phyloP scores from a whole-genome alignment of 2,797 vertebrate species.

The Sarcoramphus papa region DNA sequence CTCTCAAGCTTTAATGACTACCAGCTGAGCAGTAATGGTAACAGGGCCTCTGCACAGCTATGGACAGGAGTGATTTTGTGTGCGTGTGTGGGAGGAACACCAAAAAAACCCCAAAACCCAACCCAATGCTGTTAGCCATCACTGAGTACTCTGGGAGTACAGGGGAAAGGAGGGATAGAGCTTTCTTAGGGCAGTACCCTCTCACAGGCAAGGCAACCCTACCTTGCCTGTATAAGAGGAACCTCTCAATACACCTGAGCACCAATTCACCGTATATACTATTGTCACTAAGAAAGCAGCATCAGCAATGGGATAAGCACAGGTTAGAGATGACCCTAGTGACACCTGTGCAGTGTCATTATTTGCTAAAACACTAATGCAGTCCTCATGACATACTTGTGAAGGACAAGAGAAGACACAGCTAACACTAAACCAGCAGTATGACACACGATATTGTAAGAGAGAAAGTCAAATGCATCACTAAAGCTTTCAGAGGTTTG shows the following conservation, averaged over 20 bases:
- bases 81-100: not conserved
- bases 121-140: not conserved
- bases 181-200: not conserved
- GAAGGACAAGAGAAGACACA: not conserved
- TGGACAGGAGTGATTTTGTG: not conserved
- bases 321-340: not conserved
- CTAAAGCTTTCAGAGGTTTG: not conserved
- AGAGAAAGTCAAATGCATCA: not conserved
- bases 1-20: not conserved
- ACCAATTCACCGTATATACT: fast-evolving
- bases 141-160: not conserved
- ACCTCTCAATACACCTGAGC: not conserved
- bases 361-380: not conserved
- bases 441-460: not conserved
- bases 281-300: not conserved
- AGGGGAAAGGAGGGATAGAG: not conserved
- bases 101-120: not conserved
- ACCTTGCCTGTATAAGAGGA: not conserved
- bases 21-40: not conserved
- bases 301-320: not conserved
- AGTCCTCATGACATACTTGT: not conserved
- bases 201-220: not conserved
- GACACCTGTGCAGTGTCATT: not conserved
- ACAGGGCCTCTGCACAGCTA: not conserved
- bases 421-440: not conserved